Conservation (phyloP, 2,797 vertebrate species). For the Thalassophryne amazonica region DNA sequence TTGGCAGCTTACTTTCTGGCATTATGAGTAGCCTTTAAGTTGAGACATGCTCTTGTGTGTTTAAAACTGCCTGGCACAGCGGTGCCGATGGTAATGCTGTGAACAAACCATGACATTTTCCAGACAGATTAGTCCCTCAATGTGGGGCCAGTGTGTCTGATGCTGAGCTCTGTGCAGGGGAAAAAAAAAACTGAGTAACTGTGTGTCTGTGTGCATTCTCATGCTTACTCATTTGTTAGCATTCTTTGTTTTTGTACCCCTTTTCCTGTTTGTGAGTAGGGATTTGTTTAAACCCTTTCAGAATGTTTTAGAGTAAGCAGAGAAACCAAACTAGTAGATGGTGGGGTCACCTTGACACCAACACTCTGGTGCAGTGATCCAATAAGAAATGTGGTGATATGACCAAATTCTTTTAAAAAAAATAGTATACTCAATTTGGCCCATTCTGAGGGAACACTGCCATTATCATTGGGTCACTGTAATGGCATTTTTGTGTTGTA, state of each 20-base stretch:
- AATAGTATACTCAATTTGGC: too few species aligned
- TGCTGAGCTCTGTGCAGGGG: conserved; percentile 54
- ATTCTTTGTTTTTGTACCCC: background rate
- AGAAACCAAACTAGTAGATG: too few species aligned
- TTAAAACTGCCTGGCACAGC: background rate
- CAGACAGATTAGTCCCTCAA: conserved; percentile 30
- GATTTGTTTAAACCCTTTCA: too few species aligned
- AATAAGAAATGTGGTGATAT: too few species aligned
- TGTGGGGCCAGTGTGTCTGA: conserved; percentile 36
- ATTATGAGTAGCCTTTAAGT: background rate
- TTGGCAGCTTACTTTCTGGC: background rate
- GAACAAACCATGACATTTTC: conserved; percentile 33
- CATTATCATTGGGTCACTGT: too few species aligned
- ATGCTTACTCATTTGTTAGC: background rate
- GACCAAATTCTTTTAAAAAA: too few species aligned
- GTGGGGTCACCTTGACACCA: too few species aligned
- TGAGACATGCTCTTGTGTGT: conserved; percentile 6
- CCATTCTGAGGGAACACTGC: too few species aligned
- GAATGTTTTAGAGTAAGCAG: too few species aligned
- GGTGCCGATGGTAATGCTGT: conserved; percentile 2
- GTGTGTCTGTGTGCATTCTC: background rate
- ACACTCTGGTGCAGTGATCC: too few species aligned
- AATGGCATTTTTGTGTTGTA: too few species aligned
- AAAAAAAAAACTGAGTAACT: background rate
- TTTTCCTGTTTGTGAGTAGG: background rate